Evolutionary conservation across 1,140 invertebrate species (phyloP), one percentile per base, ranked within the genome.

Genomic region (Heliconius eleuchia): DNA sequence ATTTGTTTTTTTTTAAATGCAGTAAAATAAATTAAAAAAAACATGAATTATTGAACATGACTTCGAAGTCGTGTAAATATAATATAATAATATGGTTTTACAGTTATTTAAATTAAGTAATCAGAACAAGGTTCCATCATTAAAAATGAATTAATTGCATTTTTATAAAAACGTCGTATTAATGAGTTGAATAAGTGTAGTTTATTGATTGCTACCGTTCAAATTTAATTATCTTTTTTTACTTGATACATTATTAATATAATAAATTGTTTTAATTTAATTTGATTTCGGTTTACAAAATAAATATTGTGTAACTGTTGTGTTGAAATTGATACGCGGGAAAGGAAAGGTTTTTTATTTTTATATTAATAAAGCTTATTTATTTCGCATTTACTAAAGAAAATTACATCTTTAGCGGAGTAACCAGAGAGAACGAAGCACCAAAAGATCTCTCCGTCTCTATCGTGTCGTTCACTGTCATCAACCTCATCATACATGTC

Each of bases 191-290:
- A 57, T 57, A 66, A 13, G 19, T 66, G 42, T 46, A 4, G 16
- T 66, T 66, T 66, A 30, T 66, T 16, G 60, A 66, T n/a, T 13
- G 23, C 60, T 66, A 66, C 60, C 60, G 60, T 66, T 66, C 23
- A 66, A n/a, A 57, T 57, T 66, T 66, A 66, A 66, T 66, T 23
- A 66, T 66, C 42, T 66, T 9, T 27, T 66, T 11, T 27, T 9
- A 27, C 23, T 27, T 27, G 13, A 66, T 30, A 27, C 27, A 66
- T 66, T 23, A 66, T 66, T 66, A 9, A 66, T 27, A 23, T 13
- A 27, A 30, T 66, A 13, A 66, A 13, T 66, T 60, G n/a, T 23
- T 27, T 60, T 60, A n/a, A 60, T 23, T 60, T 60, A 60, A 60
- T 60, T 60, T 23, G 23, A 16, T 66, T 27, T 66, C 23, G 8